phyloP scores from a whole-genome alignment of 92 coral and sea anemone species.

The Epizoanthus fatuus region DNA sequence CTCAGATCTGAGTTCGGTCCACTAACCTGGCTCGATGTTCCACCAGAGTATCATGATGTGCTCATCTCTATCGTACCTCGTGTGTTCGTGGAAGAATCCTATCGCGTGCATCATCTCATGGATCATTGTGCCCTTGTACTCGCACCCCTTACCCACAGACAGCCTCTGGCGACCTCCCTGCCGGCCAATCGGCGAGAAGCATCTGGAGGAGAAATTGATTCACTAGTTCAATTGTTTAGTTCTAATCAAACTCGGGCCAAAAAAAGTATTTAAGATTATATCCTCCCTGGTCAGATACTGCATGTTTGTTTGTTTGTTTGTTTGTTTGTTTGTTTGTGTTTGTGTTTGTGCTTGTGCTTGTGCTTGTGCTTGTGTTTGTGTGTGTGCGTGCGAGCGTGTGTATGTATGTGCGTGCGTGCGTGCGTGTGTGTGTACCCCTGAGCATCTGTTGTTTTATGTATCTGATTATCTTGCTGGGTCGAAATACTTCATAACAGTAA shows the following conservation, averaged over 20 bases:
- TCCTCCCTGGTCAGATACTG: too few species aligned
- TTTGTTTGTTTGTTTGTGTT: too few species aligned
- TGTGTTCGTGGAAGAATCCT: constrained; percentile 95
- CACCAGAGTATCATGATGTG: constrained; percentile 89
- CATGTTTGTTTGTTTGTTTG: too few species aligned
- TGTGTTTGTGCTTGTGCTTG: too few species aligned
- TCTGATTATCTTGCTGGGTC: too few species aligned
- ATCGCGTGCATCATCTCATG: constrained; percentile 95
- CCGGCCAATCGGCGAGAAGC: constrained; percentile 93
- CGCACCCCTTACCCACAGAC: constrained; percentile 94
- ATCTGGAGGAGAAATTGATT: constrained; percentile 35
- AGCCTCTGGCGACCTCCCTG: constrained; percentile 90
- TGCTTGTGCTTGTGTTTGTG: too few species aligned
- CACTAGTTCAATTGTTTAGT: neutral
- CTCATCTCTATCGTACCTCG: constrained; percentile 86
- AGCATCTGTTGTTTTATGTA: too few species aligned
- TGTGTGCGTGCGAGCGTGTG: too few species aligned
- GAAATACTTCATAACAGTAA: too few species aligned
- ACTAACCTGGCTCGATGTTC: constrained; percentile 88
- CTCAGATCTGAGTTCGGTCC: too few species aligned
- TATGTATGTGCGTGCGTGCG: too few species aligned
- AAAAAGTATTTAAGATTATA: neutral
- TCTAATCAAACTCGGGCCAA: neutral
- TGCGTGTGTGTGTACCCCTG: too few species aligned
- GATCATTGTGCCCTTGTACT: constrained; percentile 84